These are phyloP conservation scores for Gobionotothen gibberifrons DNA, from an alignment of 2,797 vertebrate species.

Conservation along the genomic window DNA sequence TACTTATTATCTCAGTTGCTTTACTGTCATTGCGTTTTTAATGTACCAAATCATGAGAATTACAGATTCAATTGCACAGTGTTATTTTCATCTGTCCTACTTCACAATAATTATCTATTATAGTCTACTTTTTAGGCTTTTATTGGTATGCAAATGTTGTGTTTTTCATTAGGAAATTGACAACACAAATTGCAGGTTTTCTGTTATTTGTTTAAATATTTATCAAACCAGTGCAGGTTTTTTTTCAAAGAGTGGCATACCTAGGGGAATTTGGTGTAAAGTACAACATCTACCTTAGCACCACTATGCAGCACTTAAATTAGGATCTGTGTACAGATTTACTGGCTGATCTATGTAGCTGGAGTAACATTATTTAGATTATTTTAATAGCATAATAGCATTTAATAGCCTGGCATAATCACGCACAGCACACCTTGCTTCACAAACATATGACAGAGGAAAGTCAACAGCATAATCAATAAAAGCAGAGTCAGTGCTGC, in stretches of 20 bases:
- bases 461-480: constrained; percentile 55
- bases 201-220: constrained; percentile 21
- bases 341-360: constrained; percentile 30
- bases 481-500: constrained; percentile 39
- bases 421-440: neutral
- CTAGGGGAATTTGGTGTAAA: neutral
- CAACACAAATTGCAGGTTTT: constrained; percentile 1
- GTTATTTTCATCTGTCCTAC: neutral
- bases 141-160: constrained; percentile 25
- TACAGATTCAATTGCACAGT: neutral
- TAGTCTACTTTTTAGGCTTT: constrained; percentile 4
- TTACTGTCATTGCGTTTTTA: constrained; percentile 15
- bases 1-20: neutral
- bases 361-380: constrained; percentile 23
- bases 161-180: neutral
- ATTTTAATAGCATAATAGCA: neutral
- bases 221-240: constrained; percentile 17
- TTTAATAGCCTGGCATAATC: neutral
- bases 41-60: constrained; percentile 10
- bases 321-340: constrained; percentile 13
- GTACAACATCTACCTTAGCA: constrained; percentile 33
- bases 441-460: constrained; percentile 2
- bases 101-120: neutral
- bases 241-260: constrained; percentile 22
- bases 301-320: constrained; percentile 26